phyloP scores from a whole-genome alignment of 2,888 invertebrate species.

The Dasypogon diadema region DNA sequence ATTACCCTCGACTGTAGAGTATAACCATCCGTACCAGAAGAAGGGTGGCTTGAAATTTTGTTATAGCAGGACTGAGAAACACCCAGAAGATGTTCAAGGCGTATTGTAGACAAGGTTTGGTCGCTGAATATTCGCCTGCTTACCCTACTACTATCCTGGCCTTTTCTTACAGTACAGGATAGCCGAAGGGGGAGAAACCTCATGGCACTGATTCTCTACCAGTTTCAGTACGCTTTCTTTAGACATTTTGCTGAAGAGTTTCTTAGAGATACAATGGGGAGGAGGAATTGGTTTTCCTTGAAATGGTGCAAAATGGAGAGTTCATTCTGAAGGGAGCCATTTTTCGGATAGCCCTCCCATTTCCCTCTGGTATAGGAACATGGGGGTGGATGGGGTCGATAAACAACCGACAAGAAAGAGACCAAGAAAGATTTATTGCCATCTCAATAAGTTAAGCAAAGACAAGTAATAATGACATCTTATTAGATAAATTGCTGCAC shows the following conservation, averaged over 20 bases:
- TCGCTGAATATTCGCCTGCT: slow-evolving; percentile 19
- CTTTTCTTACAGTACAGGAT: neutral
- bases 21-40: neutral
- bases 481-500: slow-evolving; percentile 51
- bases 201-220: neutral
- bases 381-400: neutral
- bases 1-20: slow-evolving; percentile 28
- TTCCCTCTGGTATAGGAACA: neutral
- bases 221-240: slow-evolving; percentile 25
- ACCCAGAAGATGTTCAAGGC: neutral
- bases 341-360: slow-evolving; percentile 41
- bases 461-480: slow-evolving; percentile 61
- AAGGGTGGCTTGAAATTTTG: slow-evolving; percentile 6
- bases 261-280: slow-evolving; percentile 38
- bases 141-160: slow-evolving; percentile 1
- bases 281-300: slow-evolving; percentile 37
- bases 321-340: slow-evolving; percentile 44
- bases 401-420: slow-evolving; percentile 40
- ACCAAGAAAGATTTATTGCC: slow-evolving; percentile 64
- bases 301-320: slow-evolving; percentile 38
- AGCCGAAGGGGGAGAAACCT: neutral
- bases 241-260: slow-evolving; percentile 38
- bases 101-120: slow-evolving; percentile 13
- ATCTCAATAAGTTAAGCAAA: slow-evolving; percentile 67
- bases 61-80: neutral